Evolutionary conservation across 2,113 vertebrate genomes (phyloP).

Genomic region (Naja naja): DNA sequence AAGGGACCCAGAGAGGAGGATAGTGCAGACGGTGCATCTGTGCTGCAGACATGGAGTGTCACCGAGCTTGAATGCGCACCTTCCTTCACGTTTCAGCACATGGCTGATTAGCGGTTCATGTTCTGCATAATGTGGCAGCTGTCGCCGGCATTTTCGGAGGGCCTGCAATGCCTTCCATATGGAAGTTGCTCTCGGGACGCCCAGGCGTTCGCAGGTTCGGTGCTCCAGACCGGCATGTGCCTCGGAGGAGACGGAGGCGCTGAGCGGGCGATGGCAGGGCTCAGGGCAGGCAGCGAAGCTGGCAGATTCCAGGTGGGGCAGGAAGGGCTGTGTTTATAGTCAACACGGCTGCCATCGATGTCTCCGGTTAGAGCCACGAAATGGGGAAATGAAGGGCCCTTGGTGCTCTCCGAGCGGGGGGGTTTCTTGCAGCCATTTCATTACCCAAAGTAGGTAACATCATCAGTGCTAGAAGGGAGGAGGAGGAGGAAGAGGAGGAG

Average conservation of each 20-base stretch:
- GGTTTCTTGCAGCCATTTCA: neutral
- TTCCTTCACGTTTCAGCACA: slow-evolving; percentile 58
- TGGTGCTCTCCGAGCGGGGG: too few species aligned
- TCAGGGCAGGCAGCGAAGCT: slow-evolving; percentile 51
- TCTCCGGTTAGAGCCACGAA: slow-evolving; percentile 15
- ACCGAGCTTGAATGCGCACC: slow-evolving; percentile 43
- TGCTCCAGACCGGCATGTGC: slow-evolving; percentile 52
- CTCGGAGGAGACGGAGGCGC: slow-evolving; percentile 63
- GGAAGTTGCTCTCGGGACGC: slow-evolving; percentile 55
- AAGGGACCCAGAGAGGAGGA: neutral
- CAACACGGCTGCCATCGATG: slow-evolving; percentile 53
- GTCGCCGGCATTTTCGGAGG: slow-evolving; percentile 55
- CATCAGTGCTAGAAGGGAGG: too few species aligned
- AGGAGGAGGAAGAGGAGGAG: too few species aligned
- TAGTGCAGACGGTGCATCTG: slow-evolving; percentile 53
- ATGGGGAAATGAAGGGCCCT: neutral
- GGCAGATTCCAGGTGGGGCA: slow-evolving; percentile 53
- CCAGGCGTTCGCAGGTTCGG: slow-evolving; percentile 58
- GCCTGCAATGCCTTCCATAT: slow-evolving; percentile 49
- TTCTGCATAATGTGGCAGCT: slow-evolving; percentile 58
- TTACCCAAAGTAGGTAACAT: neutral
- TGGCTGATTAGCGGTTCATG: slow-evolving; percentile 49
- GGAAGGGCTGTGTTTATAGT: slow-evolving; percentile 28
- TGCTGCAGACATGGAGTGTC: neutral
- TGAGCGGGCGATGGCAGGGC: slow-evolving; percentile 61